Evolutionary conservation across 2,113 vertebrate genomes (phyloP).

Genomic region (Sphyrna mokarran): DNA sequence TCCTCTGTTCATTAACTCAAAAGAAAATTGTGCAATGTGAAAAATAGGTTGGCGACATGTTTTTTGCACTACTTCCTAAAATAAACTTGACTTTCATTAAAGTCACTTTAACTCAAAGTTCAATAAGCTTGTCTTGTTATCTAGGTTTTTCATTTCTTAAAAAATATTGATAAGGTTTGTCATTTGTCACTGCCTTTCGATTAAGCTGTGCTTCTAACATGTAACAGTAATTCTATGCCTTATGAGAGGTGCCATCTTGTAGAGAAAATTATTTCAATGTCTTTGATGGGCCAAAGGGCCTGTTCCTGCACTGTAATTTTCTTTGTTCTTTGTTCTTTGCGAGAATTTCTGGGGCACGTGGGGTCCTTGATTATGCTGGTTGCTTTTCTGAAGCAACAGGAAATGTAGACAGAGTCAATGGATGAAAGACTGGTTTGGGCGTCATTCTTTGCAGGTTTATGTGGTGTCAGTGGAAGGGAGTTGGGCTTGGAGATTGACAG

Average conservation of each 20-base stretch:
- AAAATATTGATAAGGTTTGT: too few species aligned
- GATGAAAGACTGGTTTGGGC: too few species aligned
- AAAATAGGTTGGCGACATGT: not conserved
- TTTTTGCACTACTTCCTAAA: not conserved
- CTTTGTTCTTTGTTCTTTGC: too few species aligned
- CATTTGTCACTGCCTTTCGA: not conserved
- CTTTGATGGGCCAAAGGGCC: too few species aligned
- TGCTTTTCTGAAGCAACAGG: too few species aligned
- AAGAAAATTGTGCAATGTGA: not conserved
- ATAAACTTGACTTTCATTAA: not conserved
- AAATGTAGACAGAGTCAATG: too few species aligned
- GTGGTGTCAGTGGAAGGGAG: too few species aligned
- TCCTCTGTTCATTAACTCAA: not conserved
- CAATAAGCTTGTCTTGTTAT: not conserved
- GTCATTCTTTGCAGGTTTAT: too few species aligned
- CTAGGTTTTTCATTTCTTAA: not conserved
- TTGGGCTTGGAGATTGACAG: too few species aligned
- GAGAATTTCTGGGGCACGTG: too few species aligned
- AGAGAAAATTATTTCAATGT: not conserved
- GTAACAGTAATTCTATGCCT: not conserved
- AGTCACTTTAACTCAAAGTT: not conserved
- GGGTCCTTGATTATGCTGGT: too few species aligned
- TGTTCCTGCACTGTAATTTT: too few species aligned
- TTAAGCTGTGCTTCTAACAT: slow-evolving; percentile 13
- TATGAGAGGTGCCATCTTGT: not conserved